Conservation (phyloP, 2,888 invertebrate species). For the Euphydryas editha region DNA sequence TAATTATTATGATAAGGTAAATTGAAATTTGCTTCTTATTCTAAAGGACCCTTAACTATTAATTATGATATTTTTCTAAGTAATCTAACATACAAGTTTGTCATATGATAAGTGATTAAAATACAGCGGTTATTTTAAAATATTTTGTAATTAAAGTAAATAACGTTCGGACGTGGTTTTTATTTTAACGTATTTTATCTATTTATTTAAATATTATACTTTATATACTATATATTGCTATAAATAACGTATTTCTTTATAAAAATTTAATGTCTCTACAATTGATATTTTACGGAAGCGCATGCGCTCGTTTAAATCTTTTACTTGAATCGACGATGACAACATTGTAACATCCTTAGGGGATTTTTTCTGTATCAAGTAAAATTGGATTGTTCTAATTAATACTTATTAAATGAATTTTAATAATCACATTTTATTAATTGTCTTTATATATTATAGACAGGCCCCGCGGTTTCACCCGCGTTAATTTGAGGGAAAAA, state of each 20-base stretch:
- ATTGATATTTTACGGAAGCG: not conserved
- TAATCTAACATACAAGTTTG: not conserved
- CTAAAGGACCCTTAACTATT: not conserved
- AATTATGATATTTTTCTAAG: slow-evolving; percentile 1
- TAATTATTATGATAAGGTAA: not conserved
- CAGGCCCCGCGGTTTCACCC: not conserved
- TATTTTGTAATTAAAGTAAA: not conserved
- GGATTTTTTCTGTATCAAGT: not conserved
- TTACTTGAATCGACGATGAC: slow-evolving; percentile 2
- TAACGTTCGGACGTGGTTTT: not conserved
- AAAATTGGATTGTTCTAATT: not conserved
- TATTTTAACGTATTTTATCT: not conserved
- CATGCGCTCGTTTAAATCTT: slow-evolving; percentile 53
- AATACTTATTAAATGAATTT: not conserved
- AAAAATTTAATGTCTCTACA: not conserved
- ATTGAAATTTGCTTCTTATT: slow-evolving; percentile 4
- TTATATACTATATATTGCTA: too few species aligned
- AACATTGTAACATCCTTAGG: not conserved
- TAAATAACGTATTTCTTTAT: not conserved
- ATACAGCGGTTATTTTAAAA: slow-evolving; percentile 4
- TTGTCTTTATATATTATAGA: not conserved
- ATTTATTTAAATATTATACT: not conserved
- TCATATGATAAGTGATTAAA: not conserved
- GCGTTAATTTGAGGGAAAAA: too few species aligned
- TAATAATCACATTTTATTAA: not conserved